Evolutionary conservation across 2,113 vertebrate genomes (phyloP).

Genomic region (Promerops cafer): DNA sequence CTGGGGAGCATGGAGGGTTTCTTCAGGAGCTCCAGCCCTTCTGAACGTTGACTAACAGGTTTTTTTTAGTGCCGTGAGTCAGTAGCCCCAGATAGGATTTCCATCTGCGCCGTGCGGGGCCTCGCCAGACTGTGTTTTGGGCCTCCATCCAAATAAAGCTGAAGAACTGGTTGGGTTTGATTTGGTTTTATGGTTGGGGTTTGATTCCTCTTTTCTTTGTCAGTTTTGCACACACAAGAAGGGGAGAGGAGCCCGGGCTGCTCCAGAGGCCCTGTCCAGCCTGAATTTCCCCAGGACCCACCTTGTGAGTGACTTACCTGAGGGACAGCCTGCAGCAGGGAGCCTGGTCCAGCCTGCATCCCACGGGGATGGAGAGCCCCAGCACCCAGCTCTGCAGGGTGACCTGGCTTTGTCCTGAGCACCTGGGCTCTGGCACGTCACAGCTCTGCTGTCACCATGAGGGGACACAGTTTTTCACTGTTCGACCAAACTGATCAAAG

Average conservation of each 20-base stretch:
- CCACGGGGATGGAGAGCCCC: fast-evolving
- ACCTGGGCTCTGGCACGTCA: fast-evolving
- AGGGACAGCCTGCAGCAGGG: fast-evolving
- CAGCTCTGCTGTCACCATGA: background rate
- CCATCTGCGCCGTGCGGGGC: constrained; percentile 52
- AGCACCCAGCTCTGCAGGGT: background rate
- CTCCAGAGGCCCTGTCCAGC: fast-evolving
- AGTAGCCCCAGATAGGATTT: constrained; percentile 54
- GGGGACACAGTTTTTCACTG: background rate
- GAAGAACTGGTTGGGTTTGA: background rate
- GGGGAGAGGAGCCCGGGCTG: background rate
- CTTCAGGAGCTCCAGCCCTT: background rate
- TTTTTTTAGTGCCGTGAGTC: constrained; percentile 55
- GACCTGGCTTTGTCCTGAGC: background rate
- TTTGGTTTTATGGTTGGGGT: background rate
- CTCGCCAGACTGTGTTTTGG: constrained; percentile 51
- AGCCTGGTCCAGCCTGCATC: background rate
- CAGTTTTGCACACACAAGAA: background rate
- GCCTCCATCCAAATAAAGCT: constrained; percentile 55
- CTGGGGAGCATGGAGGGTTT: background rate
- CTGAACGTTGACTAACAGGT: constrained; percentile 12
- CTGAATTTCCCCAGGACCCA: background rate
- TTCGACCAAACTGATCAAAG: background rate
- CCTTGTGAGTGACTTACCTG: fast-evolving
- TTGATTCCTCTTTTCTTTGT: background rate